Conservation (phyloP, 1,140 invertebrate species). For the Lethrus apterus region DNA sequence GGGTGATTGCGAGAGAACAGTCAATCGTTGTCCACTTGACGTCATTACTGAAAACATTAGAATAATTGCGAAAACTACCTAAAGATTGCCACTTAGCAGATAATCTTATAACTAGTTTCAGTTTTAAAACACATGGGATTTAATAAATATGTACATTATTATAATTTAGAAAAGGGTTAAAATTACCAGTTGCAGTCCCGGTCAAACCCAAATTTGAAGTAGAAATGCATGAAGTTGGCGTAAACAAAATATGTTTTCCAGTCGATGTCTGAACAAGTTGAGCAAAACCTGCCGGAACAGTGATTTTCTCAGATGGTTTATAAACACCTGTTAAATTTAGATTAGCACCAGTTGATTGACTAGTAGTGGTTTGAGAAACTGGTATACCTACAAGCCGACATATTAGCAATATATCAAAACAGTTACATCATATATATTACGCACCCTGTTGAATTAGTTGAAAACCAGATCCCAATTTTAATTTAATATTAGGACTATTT, state of each 20-base stretch:
- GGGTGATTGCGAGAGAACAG: conserved; percentile 48
- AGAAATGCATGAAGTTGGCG: conserved; percentile 32
- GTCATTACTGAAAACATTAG: conserved; percentile 47
- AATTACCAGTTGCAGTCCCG: conserved; percentile 31
- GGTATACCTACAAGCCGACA: conserved; percentile 1
- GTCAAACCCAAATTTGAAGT: conserved; percentile 13
- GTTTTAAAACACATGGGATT: too few species aligned
- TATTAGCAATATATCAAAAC: neutral
- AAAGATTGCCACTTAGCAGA: conserved; percentile 1
- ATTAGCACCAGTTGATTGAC: conserved; percentile 10
- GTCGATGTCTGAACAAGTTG: conserved; percentile 64
- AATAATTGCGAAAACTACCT: too few species aligned
- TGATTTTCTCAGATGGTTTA: conserved; percentile 34
- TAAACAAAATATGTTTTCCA: conserved; percentile 59
- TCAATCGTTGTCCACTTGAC: conserved; percentile 47
- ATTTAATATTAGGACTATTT: conserved; percentile 26
- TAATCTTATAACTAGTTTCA: conserved; percentile 6
- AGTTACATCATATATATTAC: neutral
- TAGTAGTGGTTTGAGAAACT: conserved; percentile 9
- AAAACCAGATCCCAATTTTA: conserved; percentile 37
- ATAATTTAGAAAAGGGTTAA: neutral
- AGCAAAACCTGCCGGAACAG: conserved; percentile 39
- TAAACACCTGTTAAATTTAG: conserved; percentile 41
- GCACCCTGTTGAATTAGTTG: conserved; percentile 49
- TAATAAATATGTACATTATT: neutral